These are phyloP conservation scores for Aporophyla nigra DNA, from an alignment of 2,888 invertebrate genomes.

Conservation along the genomic window DNA sequence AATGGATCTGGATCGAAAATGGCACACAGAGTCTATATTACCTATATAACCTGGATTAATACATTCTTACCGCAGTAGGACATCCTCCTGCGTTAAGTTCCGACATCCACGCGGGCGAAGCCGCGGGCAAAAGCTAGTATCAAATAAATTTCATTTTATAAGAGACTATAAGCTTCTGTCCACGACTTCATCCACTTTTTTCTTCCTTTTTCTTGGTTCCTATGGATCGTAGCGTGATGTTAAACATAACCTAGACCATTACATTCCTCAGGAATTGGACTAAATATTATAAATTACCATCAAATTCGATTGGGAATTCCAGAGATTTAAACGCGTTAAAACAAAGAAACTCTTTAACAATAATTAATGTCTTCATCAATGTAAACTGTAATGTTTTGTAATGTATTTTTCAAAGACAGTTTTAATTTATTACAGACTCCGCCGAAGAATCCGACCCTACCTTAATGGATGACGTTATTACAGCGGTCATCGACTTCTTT, in stretches of 20 bases:
- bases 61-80: too few relatives aligned
- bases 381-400: not conserved
- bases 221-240: not conserved
- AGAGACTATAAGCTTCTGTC: not conserved
- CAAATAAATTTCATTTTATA: not conserved
- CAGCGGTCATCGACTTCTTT: conserved; percentile 85
- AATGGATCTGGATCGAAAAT: too few relatives aligned
- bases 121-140: too few relatives aligned
- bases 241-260: not conserved
- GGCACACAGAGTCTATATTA: too few relatives aligned
- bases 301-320: not conserved
- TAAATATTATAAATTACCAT: too few relatives aligned
- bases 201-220: not conserved
- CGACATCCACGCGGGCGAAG: too few relatives aligned
- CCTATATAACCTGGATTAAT: too few relatives aligned
- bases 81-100: too few relatives aligned
- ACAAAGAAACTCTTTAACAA: not conserved
- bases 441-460: conserved; percentile 77
- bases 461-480: conserved; percentile 83
- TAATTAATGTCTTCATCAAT: too few relatives aligned
- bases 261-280: not conserved
- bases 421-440: conserved; percentile 74
- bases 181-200: not conserved
- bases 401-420: not conserved
- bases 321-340: not conserved